phyloP scores from a whole-genome alignment of 2,888 invertebrate genomes.

The Orthosia incerta region DNA sequence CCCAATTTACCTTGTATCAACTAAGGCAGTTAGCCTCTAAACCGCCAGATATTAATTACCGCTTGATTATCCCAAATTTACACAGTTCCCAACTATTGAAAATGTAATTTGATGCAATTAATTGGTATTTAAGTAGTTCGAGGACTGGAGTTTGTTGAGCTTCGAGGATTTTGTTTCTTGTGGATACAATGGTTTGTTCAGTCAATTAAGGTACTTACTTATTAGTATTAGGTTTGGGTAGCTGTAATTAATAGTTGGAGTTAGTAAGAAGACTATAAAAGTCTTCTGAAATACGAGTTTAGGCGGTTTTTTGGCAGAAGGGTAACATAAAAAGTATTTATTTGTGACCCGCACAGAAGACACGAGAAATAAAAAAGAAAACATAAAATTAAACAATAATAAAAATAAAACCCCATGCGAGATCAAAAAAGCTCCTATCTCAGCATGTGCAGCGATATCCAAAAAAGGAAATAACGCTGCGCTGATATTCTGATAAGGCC shows the following conservation, averaged over 20 bases:
- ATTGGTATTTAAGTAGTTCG: slow-evolving; percentile 46
- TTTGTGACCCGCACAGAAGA: no score
- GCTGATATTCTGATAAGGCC: no score
- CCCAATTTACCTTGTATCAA: slow-evolving; percentile 43
- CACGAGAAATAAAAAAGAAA: no score
- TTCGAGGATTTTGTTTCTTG: slow-evolving; percentile 25
- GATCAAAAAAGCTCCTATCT: no score
- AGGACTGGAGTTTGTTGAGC: slow-evolving; percentile 25
- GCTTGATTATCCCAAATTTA: slow-evolving; percentile 58
- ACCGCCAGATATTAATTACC: slow-evolving; percentile 63
- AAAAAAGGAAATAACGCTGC: no score
- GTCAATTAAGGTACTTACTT: background rate
- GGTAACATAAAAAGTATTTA: no score
- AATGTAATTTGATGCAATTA: slow-evolving; percentile 57
- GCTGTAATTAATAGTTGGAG: background rate
- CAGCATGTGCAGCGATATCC: no score
- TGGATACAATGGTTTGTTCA: background rate
- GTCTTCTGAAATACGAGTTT: no score
- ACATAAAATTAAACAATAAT: no score
- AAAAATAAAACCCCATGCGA: no score
- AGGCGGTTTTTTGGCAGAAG: no score
- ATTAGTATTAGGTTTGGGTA: background rate
- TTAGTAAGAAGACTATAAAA: no score
- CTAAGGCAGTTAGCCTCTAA: slow-evolving; percentile 51
- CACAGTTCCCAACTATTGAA: slow-evolving; percentile 54